A percentile compares a stretch with the other conserved stretches of the same genome.
phyloP scores from a whole-genome alignment of 2,113 vertebrate species.

The Melanostigma gelatinosum region DNA sequence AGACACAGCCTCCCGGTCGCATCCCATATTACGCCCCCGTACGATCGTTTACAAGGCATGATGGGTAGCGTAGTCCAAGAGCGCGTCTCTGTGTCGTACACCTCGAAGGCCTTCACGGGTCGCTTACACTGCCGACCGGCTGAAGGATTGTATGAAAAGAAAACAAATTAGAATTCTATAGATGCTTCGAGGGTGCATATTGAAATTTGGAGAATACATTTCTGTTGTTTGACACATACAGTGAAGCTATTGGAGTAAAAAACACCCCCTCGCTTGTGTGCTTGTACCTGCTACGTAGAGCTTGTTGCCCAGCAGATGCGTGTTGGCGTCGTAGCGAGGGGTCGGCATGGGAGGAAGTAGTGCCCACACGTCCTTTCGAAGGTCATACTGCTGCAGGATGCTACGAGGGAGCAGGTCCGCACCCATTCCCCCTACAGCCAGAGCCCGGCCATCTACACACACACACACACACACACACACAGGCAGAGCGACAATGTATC shows the following conservation, averaged over 20 bases:
- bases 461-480: conserved; percentile 8
- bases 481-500: not conserved
- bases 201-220: too few species aligned
- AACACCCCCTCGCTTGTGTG: conserved; percentile 21
- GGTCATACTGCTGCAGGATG: conserved; percentile 95
- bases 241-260: not conserved
- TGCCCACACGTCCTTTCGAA: conserved; percentile 96
- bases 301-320: conserved; percentile 89
- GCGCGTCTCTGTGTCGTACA: conserved; percentile 91
- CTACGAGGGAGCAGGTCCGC: conserved; percentile 91
- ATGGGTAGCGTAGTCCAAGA: conserved; percentile 91
- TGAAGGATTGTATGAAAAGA: conserved; percentile 48
- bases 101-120: conserved; percentile 91
- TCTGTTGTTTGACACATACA: not conserved
- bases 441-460: conserved; percentile 88
- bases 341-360: conserved; percentile 94
- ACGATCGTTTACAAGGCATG: conserved; percentile 93
- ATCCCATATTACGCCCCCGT: conserved; percentile 90
- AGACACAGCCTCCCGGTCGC: conserved; percentile 87
- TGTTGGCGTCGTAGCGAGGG: conserved; percentile 91
- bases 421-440: conserved; percentile 95
- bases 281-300: conserved; percentile 91
- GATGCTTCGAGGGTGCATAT: not conserved
- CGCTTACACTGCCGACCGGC: conserved; percentile 96
- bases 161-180: not conserved